Evolutionary conservation across 2,113 vertebrate species (phyloP), one percentile per base, ranked within the genome.

Genomic region (Ornithorhynchus anatinus): DNA sequence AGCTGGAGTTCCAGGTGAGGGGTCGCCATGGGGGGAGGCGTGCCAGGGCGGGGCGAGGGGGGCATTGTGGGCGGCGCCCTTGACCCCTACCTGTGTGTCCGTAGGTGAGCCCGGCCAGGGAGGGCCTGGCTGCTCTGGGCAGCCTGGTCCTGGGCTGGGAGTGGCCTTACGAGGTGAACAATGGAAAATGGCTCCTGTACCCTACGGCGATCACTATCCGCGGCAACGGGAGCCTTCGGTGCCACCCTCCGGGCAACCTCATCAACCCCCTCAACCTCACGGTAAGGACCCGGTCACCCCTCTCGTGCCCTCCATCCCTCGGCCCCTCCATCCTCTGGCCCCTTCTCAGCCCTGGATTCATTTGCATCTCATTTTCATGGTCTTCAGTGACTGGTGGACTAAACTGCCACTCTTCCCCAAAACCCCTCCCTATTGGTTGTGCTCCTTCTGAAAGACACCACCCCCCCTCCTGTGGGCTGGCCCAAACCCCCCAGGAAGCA

Each of bases 141-240:
- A 94, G 89, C 13, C 91, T 98, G 59, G 80, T 92, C 56, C 84
- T 99, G 69, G 96, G 95, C 22, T 94, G 99, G 1, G 87, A 95
- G 44, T 99, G 98, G 97, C 98, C 98, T 5, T 91, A 86, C 14
- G 97, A 98, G 87, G 94, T 95, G 10, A 36, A 84, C 85, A 99
- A 96, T 0, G 96, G 96, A 43, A 99, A 99, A 53, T 99, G 98
- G 98, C 91, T 99, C 59, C 92, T 99, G 11, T 99, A 99, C 77
- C 95, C 96, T 59, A 96, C 96, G 0, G 92, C 95, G 86, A 95
- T 99, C 66, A 72, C 92, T 1, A 44, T 95, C 35, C 85, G 54
- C 4, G 82, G 90, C 48, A 87, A 92, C 1, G 85, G 88, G 9
- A 89, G 87, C 67, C 85, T 75, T 19, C 84, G 72, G n/a, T 99